phyloP scores from a whole-genome alignment of 2,888 invertebrate genomes.

The Rhagium mordax region DNA sequence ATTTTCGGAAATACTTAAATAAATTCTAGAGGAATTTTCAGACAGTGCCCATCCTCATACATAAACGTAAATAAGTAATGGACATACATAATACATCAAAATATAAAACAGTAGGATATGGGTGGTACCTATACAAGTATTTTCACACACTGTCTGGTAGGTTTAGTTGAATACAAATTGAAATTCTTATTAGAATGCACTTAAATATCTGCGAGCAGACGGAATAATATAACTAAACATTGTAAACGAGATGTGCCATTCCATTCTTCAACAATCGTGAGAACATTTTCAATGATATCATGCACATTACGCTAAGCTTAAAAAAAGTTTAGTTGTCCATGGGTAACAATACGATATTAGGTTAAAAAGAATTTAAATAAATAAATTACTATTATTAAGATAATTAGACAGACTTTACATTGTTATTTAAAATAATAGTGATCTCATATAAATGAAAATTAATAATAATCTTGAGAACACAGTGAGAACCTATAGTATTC shows the following conservation, averaged over 20 bases:
- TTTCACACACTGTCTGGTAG: slow-evolving; percentile 3
- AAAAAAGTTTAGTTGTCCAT: background rate
- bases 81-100: background rate
- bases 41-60: background rate
- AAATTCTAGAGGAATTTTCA: background rate
- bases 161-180: slow-evolving; percentile 2
- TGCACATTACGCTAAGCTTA: background rate
- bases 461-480: background rate
- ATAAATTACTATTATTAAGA: background rate
- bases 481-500: background rate
- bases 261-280: slow-evolving; percentile 3
- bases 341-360: background rate
- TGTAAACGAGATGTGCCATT: slow-evolving; percentile 4
- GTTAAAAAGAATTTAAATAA: background rate
- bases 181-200: slow-evolving; percentile 12
- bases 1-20: background rate
- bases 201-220: slow-evolving; percentile 10
- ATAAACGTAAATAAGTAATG: background rate
- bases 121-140: background rate
- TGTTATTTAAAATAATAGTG: background rate
- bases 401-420: background rate
- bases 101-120: slow-evolving; percentile 2
- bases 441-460: background rate
- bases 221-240: background rate
- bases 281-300: background rate